These are phyloP conservation scores for Ganaspis brasiliensis DNA, from an alignment of 2,888 invertebrate species.

Conservation along the genomic window DNA sequence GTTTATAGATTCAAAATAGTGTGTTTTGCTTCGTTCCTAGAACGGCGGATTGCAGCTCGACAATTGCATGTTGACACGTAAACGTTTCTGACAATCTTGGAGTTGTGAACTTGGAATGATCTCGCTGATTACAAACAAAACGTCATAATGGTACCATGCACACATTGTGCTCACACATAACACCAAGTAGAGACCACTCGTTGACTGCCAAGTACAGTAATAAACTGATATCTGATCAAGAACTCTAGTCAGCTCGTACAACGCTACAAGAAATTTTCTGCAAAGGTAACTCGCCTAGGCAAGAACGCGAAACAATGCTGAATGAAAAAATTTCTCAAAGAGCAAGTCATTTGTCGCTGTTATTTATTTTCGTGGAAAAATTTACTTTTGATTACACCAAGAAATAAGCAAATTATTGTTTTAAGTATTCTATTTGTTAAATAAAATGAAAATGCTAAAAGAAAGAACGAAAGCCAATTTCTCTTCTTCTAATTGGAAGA, in stretches of 20 bases:
- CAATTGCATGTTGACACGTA: constrained; percentile 38
- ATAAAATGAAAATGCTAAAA: neutral
- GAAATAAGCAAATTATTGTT: constrained; percentile 14
- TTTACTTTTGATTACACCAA: neutral
- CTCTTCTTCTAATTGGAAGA: neutral
- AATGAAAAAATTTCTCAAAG: neutral
- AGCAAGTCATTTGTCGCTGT: neutral
- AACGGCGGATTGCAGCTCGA: constrained; percentile 8
- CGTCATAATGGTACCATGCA: constrained; percentile 35
- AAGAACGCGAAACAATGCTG: neutral
- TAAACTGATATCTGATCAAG: constrained; percentile 31
- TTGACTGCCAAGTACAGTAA: constrained; percentile 25
- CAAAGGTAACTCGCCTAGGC: neutral
- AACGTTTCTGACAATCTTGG: constrained; percentile 31
- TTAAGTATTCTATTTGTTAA: constrained; percentile 1
- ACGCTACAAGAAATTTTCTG: neutral
- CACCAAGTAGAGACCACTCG: neutral
- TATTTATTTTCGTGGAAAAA: neutral
- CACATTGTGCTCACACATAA: constrained; percentile 29
- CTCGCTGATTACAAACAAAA: constrained; percentile 34
- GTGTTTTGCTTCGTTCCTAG: constrained; percentile 17
- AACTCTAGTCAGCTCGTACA: neutral
- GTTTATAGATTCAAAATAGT: neutral
- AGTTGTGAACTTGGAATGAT: constrained; percentile 36
- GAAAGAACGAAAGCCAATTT: neutral